Percentiles rank a stretch among this genome's conserved stretches.
These are phyloP conservation scores for Tryphoninae sp. DNA, from an alignment of 2,888 invertebrate genomes.

Conservation along the genomic window DNA sequence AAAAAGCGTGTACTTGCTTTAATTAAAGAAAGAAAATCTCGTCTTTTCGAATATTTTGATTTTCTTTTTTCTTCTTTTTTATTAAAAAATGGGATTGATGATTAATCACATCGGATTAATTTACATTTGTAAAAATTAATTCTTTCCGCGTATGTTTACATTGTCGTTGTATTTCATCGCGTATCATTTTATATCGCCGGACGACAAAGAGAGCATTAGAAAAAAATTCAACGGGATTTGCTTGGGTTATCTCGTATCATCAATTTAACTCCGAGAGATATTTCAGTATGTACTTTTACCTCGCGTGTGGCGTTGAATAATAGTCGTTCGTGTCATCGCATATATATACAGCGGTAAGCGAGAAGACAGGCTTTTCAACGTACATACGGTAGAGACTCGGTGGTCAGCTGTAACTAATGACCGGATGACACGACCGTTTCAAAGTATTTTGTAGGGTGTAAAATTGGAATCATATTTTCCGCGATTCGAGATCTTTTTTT, in stretches of 20 bases:
- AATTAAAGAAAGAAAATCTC: too few species aligned
- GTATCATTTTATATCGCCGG: conserved; percentile 3
- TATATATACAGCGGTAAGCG: conserved; percentile 1
- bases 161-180: not conserved
- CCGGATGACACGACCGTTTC: conserved; percentile 16
- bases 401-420: conserved; percentile 35
- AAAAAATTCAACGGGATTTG: conserved; percentile 10
- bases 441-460: conserved; percentile 28
- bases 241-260: conserved; percentile 11
- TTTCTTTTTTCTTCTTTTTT: not conserved
- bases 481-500: not conserved
- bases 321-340: conserved; percentile 41
- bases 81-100: not conserved
- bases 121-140: not conserved
- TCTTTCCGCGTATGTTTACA: not conserved
- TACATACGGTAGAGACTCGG: not conserved
- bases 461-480: not conserved
- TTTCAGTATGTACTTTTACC: conserved; percentile 45
- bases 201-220: not conserved
- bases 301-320: conserved; percentile 12
- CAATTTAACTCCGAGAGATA: conserved; percentile 43
- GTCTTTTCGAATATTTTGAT: not conserved
- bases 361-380: not conserved
- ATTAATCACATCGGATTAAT: not conserved
- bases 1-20: too few species aligned